Conservation (phyloP, 2,888 invertebrate species). For the Exephanes ischioxanthus region DNA sequence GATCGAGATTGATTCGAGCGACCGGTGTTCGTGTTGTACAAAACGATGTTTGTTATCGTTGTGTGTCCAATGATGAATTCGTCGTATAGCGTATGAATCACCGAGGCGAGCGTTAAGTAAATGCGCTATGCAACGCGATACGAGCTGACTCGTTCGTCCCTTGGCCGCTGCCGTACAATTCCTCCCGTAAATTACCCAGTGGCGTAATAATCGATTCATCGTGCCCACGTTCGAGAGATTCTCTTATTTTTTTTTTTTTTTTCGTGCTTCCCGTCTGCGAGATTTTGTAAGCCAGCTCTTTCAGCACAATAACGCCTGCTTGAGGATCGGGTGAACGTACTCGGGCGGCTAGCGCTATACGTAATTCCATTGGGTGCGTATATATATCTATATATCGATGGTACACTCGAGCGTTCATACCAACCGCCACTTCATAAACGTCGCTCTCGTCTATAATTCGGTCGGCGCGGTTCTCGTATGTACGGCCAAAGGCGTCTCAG, state of each 20-base stretch:
- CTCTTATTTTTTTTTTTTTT: slow-evolving; percentile 17
- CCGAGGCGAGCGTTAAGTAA: slow-evolving; percentile 34
- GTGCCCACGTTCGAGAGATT: slow-evolving; percentile 51
- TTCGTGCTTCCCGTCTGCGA: neutral
- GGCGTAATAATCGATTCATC: slow-evolving; percentile 63
- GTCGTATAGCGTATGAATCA: slow-evolving; percentile 76
- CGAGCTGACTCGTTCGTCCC: slow-evolving; percentile 62
- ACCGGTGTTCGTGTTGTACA: neutral
- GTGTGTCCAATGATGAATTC: slow-evolving; percentile 73
- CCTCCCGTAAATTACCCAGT: slow-evolving; percentile 33
- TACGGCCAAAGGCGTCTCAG: slow-evolving; percentile 55
- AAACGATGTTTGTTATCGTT: slow-evolving; percentile 57
- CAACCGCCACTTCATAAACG: slow-evolving; percentile 49
- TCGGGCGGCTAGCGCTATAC: slow-evolving; percentile 18
- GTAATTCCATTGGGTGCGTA: neutral
- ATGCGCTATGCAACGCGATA: slow-evolving; percentile 33
- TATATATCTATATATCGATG: slow-evolving; percentile 21
- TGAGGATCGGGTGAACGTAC: slow-evolving; percentile 36
- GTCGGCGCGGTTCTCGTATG: slow-evolving; percentile 32
- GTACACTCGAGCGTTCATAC: slow-evolving; percentile 39
- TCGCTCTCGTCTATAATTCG: slow-evolving; percentile 52
- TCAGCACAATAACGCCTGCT: slow-evolving; percentile 12
- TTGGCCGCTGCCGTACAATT: slow-evolving; percentile 33
- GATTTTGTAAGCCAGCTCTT: slow-evolving; percentile 38
- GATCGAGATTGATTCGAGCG: neutral